Conservation (phyloP, 2,888 invertebrate species). For the Amiota minor region DNA sequence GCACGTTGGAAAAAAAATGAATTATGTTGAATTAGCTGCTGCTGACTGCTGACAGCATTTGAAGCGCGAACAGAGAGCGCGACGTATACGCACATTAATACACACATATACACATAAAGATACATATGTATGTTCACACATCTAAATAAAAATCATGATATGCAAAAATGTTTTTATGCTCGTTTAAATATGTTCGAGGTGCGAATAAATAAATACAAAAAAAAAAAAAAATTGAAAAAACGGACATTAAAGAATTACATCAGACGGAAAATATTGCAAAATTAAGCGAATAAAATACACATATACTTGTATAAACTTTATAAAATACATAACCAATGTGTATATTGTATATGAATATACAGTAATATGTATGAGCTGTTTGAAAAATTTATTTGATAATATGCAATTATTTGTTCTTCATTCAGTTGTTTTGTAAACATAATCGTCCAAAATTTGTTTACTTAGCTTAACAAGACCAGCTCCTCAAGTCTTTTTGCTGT, state of each 20-base stretch:
- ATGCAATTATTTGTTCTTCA: not conserved
- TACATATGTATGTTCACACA: not conserved
- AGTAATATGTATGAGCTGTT: no score
- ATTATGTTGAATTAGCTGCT: conserved; percentile 50
- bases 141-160: conserved; percentile 21
- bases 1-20: conserved; percentile 35
- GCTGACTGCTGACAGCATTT: conserved; percentile 10
- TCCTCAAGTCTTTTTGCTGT: not conserved
- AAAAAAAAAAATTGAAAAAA: not conserved
- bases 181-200: not conserved
- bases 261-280: conserved; percentile 44
- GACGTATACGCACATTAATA: conserved; percentile 31
- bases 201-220: not conserved
- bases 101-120: conserved; percentile 30
- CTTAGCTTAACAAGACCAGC: conserved; percentile 7
- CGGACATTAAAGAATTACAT: conserved; percentile 48
- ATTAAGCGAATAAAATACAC: conserved; percentile 43
- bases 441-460: conserved; percentile 1
- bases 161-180: conserved; percentile 20
- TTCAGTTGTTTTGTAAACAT: not conserved
- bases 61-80: conserved; percentile 22
- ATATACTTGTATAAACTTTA: no score
- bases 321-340: no score
- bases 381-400: no score
- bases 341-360: no score